These are phyloP conservation scores for Galagoides demidoff DNA, from an alignment of 2,797 vertebrate species.

Conservation along the genomic window DNA sequence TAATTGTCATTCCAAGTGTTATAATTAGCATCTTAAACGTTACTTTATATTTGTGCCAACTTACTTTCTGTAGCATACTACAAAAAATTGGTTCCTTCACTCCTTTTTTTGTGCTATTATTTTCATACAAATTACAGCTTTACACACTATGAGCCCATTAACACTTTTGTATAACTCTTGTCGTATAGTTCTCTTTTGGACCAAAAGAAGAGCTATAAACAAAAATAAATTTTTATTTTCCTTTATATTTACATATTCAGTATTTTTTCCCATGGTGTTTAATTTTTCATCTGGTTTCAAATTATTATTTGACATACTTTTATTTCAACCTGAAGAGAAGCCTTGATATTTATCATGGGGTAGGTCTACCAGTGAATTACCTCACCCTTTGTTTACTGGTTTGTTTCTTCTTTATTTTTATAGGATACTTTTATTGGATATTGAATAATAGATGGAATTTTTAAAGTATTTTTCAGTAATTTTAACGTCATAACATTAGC, in stretches of 20 bases:
- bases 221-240: not conserved
- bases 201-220: not conserved
- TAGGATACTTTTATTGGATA: not conserved
- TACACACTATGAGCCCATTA: not conserved
- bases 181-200: not conserved
- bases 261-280: not conserved
- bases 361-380: not conserved
- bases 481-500: not conserved
- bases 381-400: not conserved
- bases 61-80: not conserved
- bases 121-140: not conserved
- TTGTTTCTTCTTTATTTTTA: not conserved
- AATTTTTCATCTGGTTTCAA: not conserved
- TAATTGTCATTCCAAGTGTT: not conserved
- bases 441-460: not conserved
- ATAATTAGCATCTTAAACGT: not conserved
- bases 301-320: not conserved
- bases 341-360: not conserved
- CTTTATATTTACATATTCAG: not conserved
- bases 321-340: not conserved
- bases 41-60: not conserved
- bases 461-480: not conserved
- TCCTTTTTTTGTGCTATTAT: not conserved
- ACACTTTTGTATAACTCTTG: not conserved
- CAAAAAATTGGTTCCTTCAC: not conserved